Evolutionary conservation across 2,797 vertebrate genomes (phyloP), one percentile per base, ranked within the genome.

Genomic region (Oreonectes daqikongensis): DNA sequence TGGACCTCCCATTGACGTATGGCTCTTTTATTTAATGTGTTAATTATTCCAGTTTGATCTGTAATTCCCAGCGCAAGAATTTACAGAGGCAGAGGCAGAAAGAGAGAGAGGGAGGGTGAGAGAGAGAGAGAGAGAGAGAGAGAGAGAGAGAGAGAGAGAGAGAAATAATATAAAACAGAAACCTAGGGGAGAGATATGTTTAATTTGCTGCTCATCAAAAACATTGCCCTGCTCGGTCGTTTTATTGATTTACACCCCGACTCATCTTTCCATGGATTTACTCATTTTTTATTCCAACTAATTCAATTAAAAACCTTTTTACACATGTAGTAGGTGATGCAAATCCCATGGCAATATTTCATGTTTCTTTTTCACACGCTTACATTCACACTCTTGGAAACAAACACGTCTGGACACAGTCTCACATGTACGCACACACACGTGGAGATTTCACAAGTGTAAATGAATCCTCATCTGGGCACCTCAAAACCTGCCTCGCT

Each of bases 11-110:
- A 82, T 79, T 78, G 85, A 85, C 80, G 73, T 78, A 80, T 68
- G 80, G 75, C 78, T 75, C 48, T 77, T 82, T 83, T 86, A 85
- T 85, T 85, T 83, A 87, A 87, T 87, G 84, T 85, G 82, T 85
- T 84, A 83, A 85, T 86, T 83, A 85, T 74, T 79, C 85, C 78
- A 70, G 72, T 72, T 82, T 79, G 73, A 84, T 83, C 77, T 82
- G 73, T 85, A 82, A 84, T 84, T 86, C 80, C 71, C 77, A 80
- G 77, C 38, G 52, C 71, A 61, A 82, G 76, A 74, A 86, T 84
- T 86, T 85, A 85, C 81, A 70, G 57, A 75, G 74, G 83, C 12
- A 35, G 66, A 85, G 74, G 82, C 10, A 35, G 66, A 85, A 75
- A 65, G 72, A 76, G 72, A 73, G 10, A 24, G 32, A 38, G n/a